phyloP scores from a whole-genome alignment of 2,113 vertebrate genomes.

The Rhombomys opimus region DNA sequence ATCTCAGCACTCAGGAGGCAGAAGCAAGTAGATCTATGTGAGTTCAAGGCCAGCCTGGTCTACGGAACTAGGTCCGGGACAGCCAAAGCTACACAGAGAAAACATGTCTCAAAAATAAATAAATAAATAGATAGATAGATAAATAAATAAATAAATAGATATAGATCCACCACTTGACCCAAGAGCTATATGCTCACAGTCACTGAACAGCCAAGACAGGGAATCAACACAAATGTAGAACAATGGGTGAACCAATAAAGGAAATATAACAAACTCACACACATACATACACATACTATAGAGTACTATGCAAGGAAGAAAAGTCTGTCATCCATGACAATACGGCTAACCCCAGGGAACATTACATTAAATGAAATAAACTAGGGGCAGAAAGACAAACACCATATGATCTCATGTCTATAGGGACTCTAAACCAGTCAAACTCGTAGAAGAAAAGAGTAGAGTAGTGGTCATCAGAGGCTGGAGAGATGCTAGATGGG shows the following conservation, averaged over 20 bases:
- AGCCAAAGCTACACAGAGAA: background rate
- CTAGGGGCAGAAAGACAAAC: background rate
- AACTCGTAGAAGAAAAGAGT: background rate
- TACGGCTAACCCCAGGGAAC: background rate
- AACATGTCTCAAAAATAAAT: background rate
- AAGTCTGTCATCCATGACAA: background rate
- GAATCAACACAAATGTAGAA: background rate
- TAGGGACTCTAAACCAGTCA: background rate
- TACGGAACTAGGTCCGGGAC: background rate
- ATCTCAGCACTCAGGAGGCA: background rate
- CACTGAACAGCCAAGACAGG: background rate
- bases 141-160: background rate
- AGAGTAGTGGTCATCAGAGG: background rate
- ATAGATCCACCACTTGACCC: background rate
- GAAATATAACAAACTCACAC: too few relatives aligned
- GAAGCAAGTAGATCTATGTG: background rate
- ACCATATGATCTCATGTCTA: background rate
- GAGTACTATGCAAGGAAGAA: background rate
- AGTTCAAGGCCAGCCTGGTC: background rate
- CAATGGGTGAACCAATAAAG: background rate
- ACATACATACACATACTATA: background rate
- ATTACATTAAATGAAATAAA: background rate
- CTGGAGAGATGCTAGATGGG: background rate
- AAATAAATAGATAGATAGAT: background rate
- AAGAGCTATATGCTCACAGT: background rate